These are phyloP conservation scores for Cephonodes hylas DNA, from an alignment of 2,888 invertebrate species.

Conservation along the genomic window DNA sequence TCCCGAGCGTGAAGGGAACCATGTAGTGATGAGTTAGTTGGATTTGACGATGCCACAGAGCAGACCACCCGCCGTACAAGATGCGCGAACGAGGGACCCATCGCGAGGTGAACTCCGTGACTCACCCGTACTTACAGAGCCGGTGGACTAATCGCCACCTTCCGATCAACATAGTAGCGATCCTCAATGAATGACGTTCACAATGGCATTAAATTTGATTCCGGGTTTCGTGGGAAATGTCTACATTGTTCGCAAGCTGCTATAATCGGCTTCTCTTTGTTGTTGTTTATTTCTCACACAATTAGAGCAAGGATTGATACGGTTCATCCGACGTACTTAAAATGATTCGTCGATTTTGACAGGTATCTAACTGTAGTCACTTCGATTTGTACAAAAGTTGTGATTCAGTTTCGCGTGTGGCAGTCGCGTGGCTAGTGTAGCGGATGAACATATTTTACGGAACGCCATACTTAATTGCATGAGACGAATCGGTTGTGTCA, in stretches of 20 bases:
- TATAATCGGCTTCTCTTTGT: not conserved
- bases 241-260: not conserved
- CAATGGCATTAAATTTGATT: not conserved
- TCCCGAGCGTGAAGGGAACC: slow-evolving; percentile 6
- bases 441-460: slow-evolving; percentile 49
- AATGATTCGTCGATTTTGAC: slow-evolving; percentile 20
- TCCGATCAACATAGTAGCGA: slow-evolving; percentile 2
- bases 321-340: slow-evolving; percentile 31
- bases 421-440: slow-evolving; percentile 48
- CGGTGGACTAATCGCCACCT: not conserved
- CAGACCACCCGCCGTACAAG: not conserved
- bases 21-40: not conserved
- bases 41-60: not conserved
- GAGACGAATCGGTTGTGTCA: slow-evolving; percentile 56
- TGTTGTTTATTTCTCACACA: slow-evolving; percentile 15
- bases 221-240: slow-evolving; percentile 1
- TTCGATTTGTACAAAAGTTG: not conserved
- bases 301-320: slow-evolving; percentile 27
- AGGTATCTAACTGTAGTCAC: slow-evolving; percentile 25
- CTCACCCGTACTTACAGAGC: not conserved
- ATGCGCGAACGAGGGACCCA: not conserved
- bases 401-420: slow-evolving; percentile 12
- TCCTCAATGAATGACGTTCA: not conserved
- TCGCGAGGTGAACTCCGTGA: not conserved
- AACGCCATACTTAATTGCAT: slow-evolving; percentile 47